Percentiles rank a stretch among this genome's conserved stretches.
These are phyloP conservation scores for Heteromyza rotundicornis DNA, from an alignment of 2,888 invertebrate species.

Conservation along the genomic window DNA sequence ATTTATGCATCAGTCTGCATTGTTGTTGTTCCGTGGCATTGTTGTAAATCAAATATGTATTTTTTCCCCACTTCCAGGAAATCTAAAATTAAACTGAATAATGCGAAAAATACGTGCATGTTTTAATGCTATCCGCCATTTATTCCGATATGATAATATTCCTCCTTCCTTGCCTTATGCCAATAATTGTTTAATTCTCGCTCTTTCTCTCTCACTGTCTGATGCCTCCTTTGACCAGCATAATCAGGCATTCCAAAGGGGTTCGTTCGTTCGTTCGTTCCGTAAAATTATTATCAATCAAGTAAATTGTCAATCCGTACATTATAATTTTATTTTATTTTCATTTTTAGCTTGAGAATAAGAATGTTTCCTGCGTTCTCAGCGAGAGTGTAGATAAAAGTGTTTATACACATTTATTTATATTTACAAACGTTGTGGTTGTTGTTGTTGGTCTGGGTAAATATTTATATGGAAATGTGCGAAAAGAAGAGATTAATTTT, in stretches of 20 bases:
- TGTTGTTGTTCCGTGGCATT: not conserved
- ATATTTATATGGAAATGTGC: too few species aligned
- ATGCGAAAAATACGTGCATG: not conserved
- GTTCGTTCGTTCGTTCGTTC: not conserved
- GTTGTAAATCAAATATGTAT: not conserved
- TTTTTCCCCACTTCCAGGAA: not conserved
- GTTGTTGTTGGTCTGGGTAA: too few species aligned
- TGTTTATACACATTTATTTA: too few species aligned
- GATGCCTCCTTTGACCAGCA: too few species aligned
- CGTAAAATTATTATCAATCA: slow-evolving; percentile 4
- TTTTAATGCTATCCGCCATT: not conserved
- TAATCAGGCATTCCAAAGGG: too few species aligned
- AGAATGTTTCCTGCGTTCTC: too few species aligned
- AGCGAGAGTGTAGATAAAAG: too few species aligned
- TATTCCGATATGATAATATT: not conserved
- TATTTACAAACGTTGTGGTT: too few species aligned
- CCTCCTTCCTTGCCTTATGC: not conserved
- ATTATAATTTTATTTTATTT: too few species aligned
- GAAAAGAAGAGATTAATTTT: too few species aligned
- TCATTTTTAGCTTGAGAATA: too few species aligned
- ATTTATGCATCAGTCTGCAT: not conserved
- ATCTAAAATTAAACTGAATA: not conserved
- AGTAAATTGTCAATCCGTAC: not conserved
- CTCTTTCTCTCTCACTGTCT: not conserved
- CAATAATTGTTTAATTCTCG: not conserved